These are phyloP conservation scores for Platerodrilus igneus DNA, from an alignment of 2,888 invertebrate species.

Conservation along the genomic window DNA sequence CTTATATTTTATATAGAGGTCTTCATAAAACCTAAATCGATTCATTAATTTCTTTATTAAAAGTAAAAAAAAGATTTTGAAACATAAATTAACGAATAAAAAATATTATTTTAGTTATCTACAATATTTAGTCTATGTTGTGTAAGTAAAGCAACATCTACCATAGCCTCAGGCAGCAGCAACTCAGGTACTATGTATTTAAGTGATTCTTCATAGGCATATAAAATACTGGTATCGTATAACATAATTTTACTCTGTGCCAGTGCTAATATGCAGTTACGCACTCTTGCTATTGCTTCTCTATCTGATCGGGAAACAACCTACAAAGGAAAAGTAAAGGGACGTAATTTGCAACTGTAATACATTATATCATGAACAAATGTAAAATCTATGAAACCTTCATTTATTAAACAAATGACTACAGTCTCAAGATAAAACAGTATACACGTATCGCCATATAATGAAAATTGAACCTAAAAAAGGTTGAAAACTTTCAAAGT, in stretches of 20 bases:
- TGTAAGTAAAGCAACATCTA: conserved; percentile 75
- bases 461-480: too few species aligned
- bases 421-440: too few species aligned
- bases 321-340: too few species aligned
- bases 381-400: too few species aligned
- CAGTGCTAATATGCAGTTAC: conserved; percentile 85
- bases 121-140: conserved; percentile 63
- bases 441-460: too few species aligned
- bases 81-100: background rate
- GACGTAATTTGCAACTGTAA: too few species aligned
- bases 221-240: conserved; percentile 86
- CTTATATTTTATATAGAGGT: too few species aligned
- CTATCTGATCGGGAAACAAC: conserved; percentile 68
- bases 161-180: conserved; percentile 77
- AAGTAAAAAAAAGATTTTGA: background rate
- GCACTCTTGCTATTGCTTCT: conserved; percentile 80
- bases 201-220: conserved; percentile 83
- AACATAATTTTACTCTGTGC: conserved; percentile 85
- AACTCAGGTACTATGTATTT: conserved; percentile 76
- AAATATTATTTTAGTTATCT: too few species aligned
- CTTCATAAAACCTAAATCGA: too few species aligned
- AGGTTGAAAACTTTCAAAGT: too few species aligned
- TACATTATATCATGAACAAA: too few species aligned
- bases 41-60: background rate
- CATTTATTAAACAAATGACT: too few species aligned